phyloP scores from a whole-genome alignment of 2,888 invertebrate genomes.

The Cheilosia urbana region DNA sequence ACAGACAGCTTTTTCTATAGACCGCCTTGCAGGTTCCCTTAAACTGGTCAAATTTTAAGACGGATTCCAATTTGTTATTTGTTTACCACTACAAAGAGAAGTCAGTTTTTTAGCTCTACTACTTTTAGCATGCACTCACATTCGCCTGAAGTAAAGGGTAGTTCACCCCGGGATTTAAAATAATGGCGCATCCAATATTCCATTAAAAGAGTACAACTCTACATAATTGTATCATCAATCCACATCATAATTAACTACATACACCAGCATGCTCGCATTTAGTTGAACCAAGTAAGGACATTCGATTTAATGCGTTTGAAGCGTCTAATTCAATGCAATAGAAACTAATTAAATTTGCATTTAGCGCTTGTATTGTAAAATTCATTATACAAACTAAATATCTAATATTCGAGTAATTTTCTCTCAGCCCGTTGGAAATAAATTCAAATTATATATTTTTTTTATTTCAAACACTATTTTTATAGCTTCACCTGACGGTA shows the following conservation, averaged over 20 bases:
- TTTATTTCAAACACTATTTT: neutral
- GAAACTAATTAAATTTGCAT: slow-evolving; percentile 3
- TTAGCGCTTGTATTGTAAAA: neutral
- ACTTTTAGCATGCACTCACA: too few relatives aligned
- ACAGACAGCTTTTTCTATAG: too few relatives aligned
- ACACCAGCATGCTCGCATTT: neutral
- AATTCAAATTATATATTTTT: neutral
- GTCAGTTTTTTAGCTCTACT: too few relatives aligned
- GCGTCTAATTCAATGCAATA: neutral
- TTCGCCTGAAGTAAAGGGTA: too few relatives aligned
- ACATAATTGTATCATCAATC: too few relatives aligned
- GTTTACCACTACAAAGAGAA: too few relatives aligned
- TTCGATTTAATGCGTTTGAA: neutral
- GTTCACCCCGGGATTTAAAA: too few relatives aligned
- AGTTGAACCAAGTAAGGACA: neutral
- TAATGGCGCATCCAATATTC: too few relatives aligned
- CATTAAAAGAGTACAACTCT: too few relatives aligned
- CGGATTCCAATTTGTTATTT: too few relatives aligned
- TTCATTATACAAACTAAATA: slow-evolving; percentile 16
- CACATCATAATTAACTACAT: neutral
- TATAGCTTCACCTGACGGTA: neutral
- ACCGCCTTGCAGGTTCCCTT: too few relatives aligned
- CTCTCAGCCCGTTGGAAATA: neutral
- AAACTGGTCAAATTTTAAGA: too few relatives aligned
- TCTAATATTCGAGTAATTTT: neutral